Evolutionary conservation across 2,888 invertebrate species (phyloP), one percentile per base, ranked within the genome.

Genomic region (Chymomyza procnemis): DNA sequence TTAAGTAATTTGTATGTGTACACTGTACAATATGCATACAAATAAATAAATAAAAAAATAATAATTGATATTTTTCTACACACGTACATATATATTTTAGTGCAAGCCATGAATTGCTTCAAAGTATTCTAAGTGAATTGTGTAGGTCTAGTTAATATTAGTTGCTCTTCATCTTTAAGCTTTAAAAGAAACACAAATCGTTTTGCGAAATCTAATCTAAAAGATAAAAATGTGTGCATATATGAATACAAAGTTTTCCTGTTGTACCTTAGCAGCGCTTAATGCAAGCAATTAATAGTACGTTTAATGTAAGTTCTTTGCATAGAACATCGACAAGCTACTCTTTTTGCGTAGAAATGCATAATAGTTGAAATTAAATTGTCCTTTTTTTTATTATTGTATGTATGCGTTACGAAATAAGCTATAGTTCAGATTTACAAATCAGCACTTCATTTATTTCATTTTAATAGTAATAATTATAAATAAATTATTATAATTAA

Each of bases 401-500:
- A 61, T 66, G 54, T 52, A 52, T 59, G 61, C 26, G 30, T 41
- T 59, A 47, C 34, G 22, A 57, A 63, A 52, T 41, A 85, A 76
- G 65, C 64, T 72, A 72, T 69, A n/a, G 69, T 66, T 70, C 66
- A 69, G 72, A 76, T 76, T 76, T 76, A 80, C 78, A 83, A 85
- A 78, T 78, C 75, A 80, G 82, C 76, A 83, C 75, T 83, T 73
- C 87, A 85, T 87, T 83, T 87, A 85, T 85, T 84, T 69, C 69
- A 74, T 67, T 76, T 83, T 77, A 78, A 79, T 87, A 74, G 69
- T 71, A 62, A 83, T 87, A 78, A 84, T 86, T 87, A 87, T 86
- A 79, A 87, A 79, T 86, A 86, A 88, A 82, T 85, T 87, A 83
- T 82, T 82, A 87, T 85, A 88, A 78, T 79, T 84, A 84, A 75